Evolutionary conservation across 2,888 invertebrate species (phyloP).

Genomic region (Trachelus troglodyta): DNA sequence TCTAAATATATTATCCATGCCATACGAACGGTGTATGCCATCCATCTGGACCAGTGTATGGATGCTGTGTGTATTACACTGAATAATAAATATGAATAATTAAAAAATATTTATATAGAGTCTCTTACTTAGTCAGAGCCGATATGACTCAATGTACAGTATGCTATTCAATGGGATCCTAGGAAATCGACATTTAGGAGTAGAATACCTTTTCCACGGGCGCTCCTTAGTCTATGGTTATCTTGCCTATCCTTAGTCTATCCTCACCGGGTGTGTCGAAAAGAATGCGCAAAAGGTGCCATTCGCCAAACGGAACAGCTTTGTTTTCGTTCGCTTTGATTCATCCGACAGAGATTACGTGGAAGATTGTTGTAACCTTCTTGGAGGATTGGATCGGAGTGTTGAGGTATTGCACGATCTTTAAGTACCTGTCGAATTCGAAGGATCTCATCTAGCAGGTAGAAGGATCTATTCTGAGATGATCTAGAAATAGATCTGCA

Average conservation of each 20-base stretch:
- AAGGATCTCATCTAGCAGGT: neutral
- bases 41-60: neutral
- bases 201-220: constrained; percentile 39
- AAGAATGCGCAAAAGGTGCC: neutral
- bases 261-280: neutral
- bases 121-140: neutral
- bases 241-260: neutral
- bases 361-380: neutral
- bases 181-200: constrained; percentile 44
- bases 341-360: neutral
- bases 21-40: neutral
- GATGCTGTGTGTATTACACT: neutral
- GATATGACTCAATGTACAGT: neutral
- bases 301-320: neutral
- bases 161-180: neutral
- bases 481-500: neutral
- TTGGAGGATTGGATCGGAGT: neutral
- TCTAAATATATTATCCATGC: neutral
- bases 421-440: neutral
- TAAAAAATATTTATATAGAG: neutral
- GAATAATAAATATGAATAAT: neutral
- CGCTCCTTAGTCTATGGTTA: neutral
- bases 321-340: neutral
- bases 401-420: neutral
- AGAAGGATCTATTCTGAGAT: neutral